These are phyloP conservation scores for Fissipunctia ypsillon DNA, from an alignment of 2,888 invertebrate species.

Conservation along the genomic window DNA sequence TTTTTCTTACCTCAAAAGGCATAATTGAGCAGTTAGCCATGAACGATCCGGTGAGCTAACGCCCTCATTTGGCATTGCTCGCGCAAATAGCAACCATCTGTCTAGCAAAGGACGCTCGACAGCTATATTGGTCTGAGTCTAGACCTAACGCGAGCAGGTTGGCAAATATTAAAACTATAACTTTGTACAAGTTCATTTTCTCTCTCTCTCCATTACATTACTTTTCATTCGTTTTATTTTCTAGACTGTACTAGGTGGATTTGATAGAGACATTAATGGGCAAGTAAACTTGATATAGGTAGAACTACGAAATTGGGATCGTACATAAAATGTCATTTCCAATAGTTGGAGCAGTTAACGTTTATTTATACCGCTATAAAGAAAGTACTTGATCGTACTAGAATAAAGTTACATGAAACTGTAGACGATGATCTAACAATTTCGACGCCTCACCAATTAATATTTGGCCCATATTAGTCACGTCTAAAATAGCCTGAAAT, in stretches of 20 bases:
- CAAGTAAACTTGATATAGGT: slow-evolving; percentile 51
- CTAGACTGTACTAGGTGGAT: slow-evolving; percentile 25
- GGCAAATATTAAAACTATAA: slow-evolving; percentile 53
- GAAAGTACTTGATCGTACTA: slow-evolving; percentile 39
- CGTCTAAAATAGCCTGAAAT: slow-evolving; percentile 47
- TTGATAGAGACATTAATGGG: slow-evolving; percentile 50
- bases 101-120: slow-evolving; percentile 66
- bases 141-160: slow-evolving; percentile 47
- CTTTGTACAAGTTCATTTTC: slow-evolving; percentile 10
- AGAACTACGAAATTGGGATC: slow-evolving; percentile 52
- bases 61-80: slow-evolving; percentile 73
- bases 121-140: slow-evolving; percentile 58
- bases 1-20: slow-evolving; percentile 29
- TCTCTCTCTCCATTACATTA: slow-evolving; percentile 6
- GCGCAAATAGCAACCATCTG: slow-evolving; percentile 68
- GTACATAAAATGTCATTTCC: slow-evolving; percentile 58
- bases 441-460: slow-evolving; percentile 46
- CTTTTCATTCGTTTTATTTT: slow-evolving; percentile 26
- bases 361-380: slow-evolving; percentile 59
- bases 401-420: slow-evolving; percentile 53
- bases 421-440: slow-evolving; percentile 44
- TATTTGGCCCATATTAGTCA: slow-evolving; percentile 42
- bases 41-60: slow-evolving; percentile 63
- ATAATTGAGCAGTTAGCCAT: slow-evolving; percentile 62
- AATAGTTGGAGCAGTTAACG: slow-evolving; percentile 48